Base-by-base conservation (phyloP, 2,113 vertebrate species). In the Trichechus manatus region DNA sequence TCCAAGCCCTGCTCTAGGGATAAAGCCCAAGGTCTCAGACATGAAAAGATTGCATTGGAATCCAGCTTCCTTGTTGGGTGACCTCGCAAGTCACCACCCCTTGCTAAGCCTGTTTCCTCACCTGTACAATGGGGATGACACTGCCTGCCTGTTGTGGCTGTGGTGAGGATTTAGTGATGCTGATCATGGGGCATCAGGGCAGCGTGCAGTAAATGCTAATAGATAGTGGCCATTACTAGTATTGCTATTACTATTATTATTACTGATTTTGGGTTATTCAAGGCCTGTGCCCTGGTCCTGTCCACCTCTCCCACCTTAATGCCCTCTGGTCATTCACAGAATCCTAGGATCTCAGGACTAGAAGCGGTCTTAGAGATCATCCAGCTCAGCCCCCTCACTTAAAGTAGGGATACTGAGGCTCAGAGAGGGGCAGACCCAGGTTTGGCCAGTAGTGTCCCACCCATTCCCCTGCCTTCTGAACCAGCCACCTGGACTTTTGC, bases 381-480 rank as follows among this genome's bases (percentile, higher is more conserved):
- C 29, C 25, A 86, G 61, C 27, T 91, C 63, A 83, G 92, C 29
- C 17, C 33, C 31, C n/a, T 93, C 83, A 78, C 61, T 94, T 93
- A 78, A 86, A 87, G 33, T 29, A 25, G 68, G 56, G n/a, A 61
- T 77, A 81, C 81, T 83, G 63, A 93, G 47, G 39, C 66, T 86
- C 66, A 63, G 72, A 94, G 44, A 94, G 44, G 44, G 63, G 29
- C 33, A 77, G 61, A 81, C 44, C 39, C 36, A 63, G 31, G 27
- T 66, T 19, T 50, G 36, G 56, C 61, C 11, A 13, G 17, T 50
- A 31, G 82, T n/a, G 42, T 59, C 31, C 68, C 79, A 19, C 15
- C 66, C 89, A 44, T 44, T 81, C 44, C 23, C 14, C 47, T 14
- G 31, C 50, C 56, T 94, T 72, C 85, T 56, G 39, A 25, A 63